Evolutionary conservation across 2,888 invertebrate genomes (phyloP), one percentile per base, ranked within the genome.

Genomic region (Alentia gelatinosa): DNA sequence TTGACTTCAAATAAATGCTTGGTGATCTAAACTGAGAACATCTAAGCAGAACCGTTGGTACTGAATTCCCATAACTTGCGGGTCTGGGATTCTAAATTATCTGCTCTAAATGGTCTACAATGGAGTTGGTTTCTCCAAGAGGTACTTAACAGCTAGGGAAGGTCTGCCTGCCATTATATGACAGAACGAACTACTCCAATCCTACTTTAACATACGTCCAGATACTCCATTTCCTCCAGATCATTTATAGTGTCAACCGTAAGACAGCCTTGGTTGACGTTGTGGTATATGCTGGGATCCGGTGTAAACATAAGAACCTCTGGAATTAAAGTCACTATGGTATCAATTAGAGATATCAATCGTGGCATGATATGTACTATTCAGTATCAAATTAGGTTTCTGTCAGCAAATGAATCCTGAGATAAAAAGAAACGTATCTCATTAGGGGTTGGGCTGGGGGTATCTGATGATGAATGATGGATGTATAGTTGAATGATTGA

Each of bases 211-310:
- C 56, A 56, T 30, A 68, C 68, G 1, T 68, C 33, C 3, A 68
- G 33, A 12, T 30, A 15, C 12, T 84, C n/a, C 84, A 84, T 84
- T 15, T 84, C 84, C 26, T 84, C 84, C 33, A 9, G 23, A 33
- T 84, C 84, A 47, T 37, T 33, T 84, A 84, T 84, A 1, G 42
- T 47, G 1, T 84, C 84, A 42, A 47, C 84, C 30, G 84, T 84
- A n/a, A 84, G 84, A 33, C 84, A 84, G 9, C 84, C 84, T n/a
- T 84, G 40, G 15, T 84, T 84, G 40, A 84, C 15, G 84, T 12
- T 5, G 68, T 12, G 26, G 26, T 68, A 68, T 30, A 12, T 1
- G 30, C 68, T 68, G 1, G 68, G 12, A 26, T 68, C 68, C 68
- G 68, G 89, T 33, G 63, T 89, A 26, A 89, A 33, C 56, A 89